Conservation (phyloP, 2,113 vertebrate species). For the Geococcyx californianus region DNA sequence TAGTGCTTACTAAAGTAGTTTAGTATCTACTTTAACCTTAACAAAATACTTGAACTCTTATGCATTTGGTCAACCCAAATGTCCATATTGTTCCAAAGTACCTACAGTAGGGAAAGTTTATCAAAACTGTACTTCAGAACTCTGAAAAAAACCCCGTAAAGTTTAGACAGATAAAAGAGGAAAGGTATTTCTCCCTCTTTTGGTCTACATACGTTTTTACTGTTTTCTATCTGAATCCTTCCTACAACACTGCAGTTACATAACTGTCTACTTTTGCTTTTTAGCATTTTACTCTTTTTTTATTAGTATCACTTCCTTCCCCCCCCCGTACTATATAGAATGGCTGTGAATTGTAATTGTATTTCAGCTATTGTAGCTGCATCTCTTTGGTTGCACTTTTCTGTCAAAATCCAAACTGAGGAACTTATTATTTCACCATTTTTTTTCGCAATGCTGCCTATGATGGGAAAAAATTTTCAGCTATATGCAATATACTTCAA, state of each 20-base stretch:
- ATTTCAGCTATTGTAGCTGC: not conserved
- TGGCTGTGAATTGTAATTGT: not conserved
- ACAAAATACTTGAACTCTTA: not conserved
- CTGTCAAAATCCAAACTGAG: not conserved
- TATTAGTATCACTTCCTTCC: not conserved
- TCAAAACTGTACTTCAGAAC: not conserved
- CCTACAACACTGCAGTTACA: not conserved
- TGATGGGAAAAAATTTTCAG: not conserved
- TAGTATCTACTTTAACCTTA: not conserved
- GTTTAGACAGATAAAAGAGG: not conserved
- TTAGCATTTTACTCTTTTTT: not conserved
- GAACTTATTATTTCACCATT: not conserved
- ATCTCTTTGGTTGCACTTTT: not conserved
- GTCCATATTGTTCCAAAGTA: not conserved
- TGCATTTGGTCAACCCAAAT: not conserved
- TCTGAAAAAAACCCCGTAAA: not conserved
- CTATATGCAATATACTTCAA: not conserved
- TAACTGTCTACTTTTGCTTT: not conserved
- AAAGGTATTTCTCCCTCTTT: not conserved
- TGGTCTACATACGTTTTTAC: not conserved
- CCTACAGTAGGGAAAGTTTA: not conserved
- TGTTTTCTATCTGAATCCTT: not conserved
- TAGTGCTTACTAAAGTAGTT: too few species aligned
- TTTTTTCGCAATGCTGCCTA: not conserved
- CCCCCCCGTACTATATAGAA: not conserved